Conservation (phyloP, 2,797 vertebrate genomes). For the Acipenser oxyrinchus region DNA sequence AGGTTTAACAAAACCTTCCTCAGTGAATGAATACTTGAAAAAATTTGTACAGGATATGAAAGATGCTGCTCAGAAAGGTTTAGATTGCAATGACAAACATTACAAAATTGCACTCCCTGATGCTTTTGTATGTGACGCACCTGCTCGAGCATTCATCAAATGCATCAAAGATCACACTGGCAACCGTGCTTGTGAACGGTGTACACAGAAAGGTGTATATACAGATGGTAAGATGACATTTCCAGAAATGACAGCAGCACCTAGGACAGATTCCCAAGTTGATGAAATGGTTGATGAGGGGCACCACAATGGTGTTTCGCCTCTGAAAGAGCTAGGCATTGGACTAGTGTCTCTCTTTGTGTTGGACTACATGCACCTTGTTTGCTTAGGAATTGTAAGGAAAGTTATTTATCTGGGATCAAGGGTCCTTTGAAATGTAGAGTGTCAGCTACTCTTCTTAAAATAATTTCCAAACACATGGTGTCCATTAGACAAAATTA, state of each 20-base stretch:
- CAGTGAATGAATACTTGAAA: slow-evolving; percentile 12
- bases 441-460: slow-evolving; percentile 10
- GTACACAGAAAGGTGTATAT: slow-evolving; percentile 15
- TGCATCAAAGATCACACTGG: slow-evolving; percentile 21
- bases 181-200: slow-evolving; percentile 17
- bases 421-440: slow-evolving; percentile 16
- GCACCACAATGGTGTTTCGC: slow-evolving; percentile 13
- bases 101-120: slow-evolving; percentile 17
- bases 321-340: slow-evolving; percentile 9
- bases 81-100: slow-evolving; percentile 17
- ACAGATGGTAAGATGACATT: slow-evolving; percentile 15
- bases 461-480: slow-evolving; percentile 16
- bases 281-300: slow-evolving; percentile 5
- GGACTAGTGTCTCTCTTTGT: slow-evolving; percentile 15
- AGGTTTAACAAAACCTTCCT: slow-evolving; percentile 14
- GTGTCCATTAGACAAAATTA: slow-evolving; percentile 12
- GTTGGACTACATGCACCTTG: slow-evolving; percentile 19
- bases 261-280: slow-evolving; percentile 14
- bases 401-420: slow-evolving; percentile 11
- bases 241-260: slow-evolving; percentile 13
- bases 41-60: slow-evolving; percentile 21
- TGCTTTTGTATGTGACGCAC: slow-evolving; percentile 4
- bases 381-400: slow-evolving; percentile 9
- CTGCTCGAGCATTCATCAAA: slow-evolving; percentile 17
- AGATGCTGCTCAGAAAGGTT: slow-evolving; percentile 8